These are phyloP conservation scores for Bombus haemorrhoidalis DNA, from an alignment of 1,140 invertebrate species.

Conservation along the genomic window DNA sequence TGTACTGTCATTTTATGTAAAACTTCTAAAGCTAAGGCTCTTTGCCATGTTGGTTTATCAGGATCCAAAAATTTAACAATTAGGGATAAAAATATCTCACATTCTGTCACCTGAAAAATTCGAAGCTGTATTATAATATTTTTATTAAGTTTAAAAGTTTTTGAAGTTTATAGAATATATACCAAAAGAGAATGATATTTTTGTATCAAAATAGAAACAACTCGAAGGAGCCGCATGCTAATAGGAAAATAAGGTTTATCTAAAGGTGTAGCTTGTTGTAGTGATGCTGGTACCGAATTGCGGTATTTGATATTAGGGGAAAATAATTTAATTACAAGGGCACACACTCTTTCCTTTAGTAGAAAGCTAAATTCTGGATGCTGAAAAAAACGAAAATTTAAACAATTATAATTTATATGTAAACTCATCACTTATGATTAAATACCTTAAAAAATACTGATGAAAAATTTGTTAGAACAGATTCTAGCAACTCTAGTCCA, in stretches of 20 bases:
- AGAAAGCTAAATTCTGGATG: constrained; percentile 97
- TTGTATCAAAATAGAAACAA: constrained; percentile 96
- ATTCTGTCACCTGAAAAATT: constrained; percentile 93
- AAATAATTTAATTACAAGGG: constrained; percentile 98
- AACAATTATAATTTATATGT: not conserved
- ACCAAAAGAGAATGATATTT: constrained; percentile 97
- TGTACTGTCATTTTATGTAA: constrained; percentile 96
- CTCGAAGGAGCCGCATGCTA: constrained; percentile 95
- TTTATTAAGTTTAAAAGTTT: not conserved
- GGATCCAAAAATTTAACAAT: constrained; percentile 98
- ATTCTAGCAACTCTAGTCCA: constrained; percentile 97
- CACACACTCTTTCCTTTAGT: constrained; percentile 98
- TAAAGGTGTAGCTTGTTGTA: constrained; percentile 85
- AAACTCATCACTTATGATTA: constrained; percentile 17
- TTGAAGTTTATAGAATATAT: constrained; percentile 74
- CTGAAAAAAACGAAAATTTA: constrained; percentile 83
- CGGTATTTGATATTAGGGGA: constrained; percentile 97
- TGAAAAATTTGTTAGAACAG: constrained; percentile 95
- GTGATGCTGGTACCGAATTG: constrained; percentile 82
- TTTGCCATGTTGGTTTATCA: constrained; percentile 98
- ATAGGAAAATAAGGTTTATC: constrained; percentile 99
- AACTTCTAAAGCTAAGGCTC: constrained; percentile 96
- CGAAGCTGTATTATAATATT: not conserved
- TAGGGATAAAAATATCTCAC: constrained; percentile 98
- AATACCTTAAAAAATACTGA: constrained; percentile 95